Evolutionary conservation across 35 echinoderm and acorn worm genomes (phyloP).

Genomic region (Eucidaris tribuloides): DNA sequence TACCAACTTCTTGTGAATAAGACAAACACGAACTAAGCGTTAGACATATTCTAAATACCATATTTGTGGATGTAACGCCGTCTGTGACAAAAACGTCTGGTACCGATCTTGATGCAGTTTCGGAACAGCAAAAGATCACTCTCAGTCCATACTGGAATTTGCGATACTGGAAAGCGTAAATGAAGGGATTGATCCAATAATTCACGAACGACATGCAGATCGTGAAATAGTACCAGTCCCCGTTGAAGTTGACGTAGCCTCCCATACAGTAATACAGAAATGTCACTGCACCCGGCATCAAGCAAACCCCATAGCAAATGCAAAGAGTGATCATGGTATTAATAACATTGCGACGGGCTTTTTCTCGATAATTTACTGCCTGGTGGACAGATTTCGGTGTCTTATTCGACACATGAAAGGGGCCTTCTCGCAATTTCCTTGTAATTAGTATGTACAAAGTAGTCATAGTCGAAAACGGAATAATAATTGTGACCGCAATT

Average conservation of each 20-base stretch:
- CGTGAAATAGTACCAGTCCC: conserved; percentile 18
- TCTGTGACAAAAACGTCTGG: too few species aligned
- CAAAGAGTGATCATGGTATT: conserved; percentile 16
- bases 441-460: neutral
- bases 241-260: neutral
- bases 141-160: conserved; percentile 17
- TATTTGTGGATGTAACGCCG: too few species aligned
- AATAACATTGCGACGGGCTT: conserved; percentile 37
- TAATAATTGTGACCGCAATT: neutral
- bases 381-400: neutral
- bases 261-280: conserved; percentile 38
- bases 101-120: too few species aligned
- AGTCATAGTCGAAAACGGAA: neutral
- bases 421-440: neutral
- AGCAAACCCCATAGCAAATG: conserved; percentile 28
- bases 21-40: too few species aligned
- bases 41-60: too few species aligned
- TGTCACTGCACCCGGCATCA: conserved; percentile 29
- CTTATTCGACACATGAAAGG: neutral
- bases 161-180: conserved; percentile 42
- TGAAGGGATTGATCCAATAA: conserved; percentile 49
- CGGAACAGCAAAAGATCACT: neutral
- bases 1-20: too few species aligned
- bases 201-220: conserved; percentile 39
- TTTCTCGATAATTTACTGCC: neutral